Conservation (phyloP, 2,113 vertebrate species). For the Vombatus ursinus region DNA sequence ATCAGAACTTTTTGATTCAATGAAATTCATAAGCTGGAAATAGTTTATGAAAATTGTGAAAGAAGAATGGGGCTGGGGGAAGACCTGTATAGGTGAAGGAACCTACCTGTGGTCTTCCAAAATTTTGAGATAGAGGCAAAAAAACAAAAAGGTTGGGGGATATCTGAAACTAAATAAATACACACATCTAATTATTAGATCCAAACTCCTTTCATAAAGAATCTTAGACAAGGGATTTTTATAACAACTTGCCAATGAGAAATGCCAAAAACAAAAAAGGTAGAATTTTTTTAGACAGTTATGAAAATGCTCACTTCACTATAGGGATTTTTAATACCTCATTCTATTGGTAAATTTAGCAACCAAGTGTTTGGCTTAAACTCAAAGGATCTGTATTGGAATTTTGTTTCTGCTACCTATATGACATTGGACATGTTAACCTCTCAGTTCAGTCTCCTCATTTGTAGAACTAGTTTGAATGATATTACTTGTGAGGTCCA, state of each 20-base stretch:
- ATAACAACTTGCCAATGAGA: background rate
- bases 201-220: conserved; percentile 14
- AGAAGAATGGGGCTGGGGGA: background rate
- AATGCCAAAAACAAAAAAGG: background rate
- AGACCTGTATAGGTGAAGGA: background rate
- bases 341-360: conserved; percentile 10
- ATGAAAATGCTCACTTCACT: conserved; percentile 12
- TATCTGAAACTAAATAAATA: background rate
- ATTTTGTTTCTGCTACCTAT: background rate
- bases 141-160: background rate
- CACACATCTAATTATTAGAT: background rate
- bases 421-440: background rate
- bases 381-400: background rate
- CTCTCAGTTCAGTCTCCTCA: background rate
- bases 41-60: background rate
- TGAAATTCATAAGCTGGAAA: background rate
- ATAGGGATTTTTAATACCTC: background rate
- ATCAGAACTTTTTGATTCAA: background rate
- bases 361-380: background rate
- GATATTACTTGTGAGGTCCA: background rate
- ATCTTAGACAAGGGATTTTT: conserved; percentile 3
- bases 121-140: background rate
- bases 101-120: background rate
- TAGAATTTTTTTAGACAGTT: background rate
- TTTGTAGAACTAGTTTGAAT: background rate